Evolutionary conservation across 2,113 vertebrate genomes (phyloP).

Genomic region (Calonectris borealis): DNA sequence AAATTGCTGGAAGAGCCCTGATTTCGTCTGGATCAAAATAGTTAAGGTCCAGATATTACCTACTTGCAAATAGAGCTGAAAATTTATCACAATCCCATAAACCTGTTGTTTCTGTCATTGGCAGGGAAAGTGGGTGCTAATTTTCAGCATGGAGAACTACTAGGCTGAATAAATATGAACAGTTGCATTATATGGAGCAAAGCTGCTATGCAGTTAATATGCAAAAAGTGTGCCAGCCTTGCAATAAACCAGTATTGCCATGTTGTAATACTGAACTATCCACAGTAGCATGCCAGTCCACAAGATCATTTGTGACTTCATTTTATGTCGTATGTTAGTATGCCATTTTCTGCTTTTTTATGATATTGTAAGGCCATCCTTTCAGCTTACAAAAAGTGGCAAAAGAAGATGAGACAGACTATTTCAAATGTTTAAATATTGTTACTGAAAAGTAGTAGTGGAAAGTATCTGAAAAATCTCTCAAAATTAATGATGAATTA

Average conservation of each 20-base stretch:
- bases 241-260: background rate
- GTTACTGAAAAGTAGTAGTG: background rate
- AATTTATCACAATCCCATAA: background rate
- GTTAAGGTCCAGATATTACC: background rate
- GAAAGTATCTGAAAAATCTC: background rate
- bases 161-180: background rate
- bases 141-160: background rate
- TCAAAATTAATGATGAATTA: background rate
- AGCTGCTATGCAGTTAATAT: background rate
- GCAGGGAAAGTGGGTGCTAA: background rate
- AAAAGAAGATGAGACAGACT: background rate
- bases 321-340: background rate
- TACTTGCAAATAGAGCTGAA: background rate
- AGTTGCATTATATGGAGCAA: background rate
- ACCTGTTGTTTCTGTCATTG: background rate
- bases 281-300: fast-evolving
- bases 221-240: background rate
- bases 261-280: background rate
- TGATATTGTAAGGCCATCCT: background rate
- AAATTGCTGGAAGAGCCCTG: background rate
- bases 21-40: background rate
- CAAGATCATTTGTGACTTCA: background rate
- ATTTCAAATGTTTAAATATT: background rate
- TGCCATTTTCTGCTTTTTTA: background rate
- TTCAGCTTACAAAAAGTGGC: background rate